These are phyloP conservation scores for Ashinkailepas kermadecensis DNA, from an alignment of 2,888 invertebrate species.

Conservation along the genomic window DNA sequence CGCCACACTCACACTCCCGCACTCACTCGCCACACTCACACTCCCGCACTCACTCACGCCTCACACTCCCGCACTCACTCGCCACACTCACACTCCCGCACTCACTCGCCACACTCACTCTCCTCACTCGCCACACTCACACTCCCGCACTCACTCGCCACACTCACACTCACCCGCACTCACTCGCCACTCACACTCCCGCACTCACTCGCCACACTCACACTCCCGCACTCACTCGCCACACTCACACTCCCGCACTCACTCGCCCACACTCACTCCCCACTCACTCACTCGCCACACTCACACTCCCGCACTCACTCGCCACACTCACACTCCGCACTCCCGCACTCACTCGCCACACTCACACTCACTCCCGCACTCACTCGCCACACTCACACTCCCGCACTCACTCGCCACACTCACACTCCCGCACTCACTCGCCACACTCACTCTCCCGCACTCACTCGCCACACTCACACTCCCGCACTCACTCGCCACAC, in stretches of 20 bases:
- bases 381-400: background rate
- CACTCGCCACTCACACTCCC: too few species aligned
- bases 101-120: too few species aligned
- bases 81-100: too few species aligned
- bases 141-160: background rate
- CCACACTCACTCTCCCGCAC: too few species aligned
- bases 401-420: background rate
- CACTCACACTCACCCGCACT: background rate
- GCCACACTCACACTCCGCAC: too few species aligned
- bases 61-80: too few species aligned
- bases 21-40: background rate
- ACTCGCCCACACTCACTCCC: too few species aligned
- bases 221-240: background rate
- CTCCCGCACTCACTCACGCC: background rate
- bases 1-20: too few species aligned
- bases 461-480: background rate
- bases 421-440: background rate
- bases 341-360: background rate
- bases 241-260: background rate
- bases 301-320: background rate
- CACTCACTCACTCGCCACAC: too few species aligned
- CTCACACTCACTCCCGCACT: background rate
- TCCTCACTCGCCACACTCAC: too few species aligned
- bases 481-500: background rate
- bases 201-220: too few species aligned